Evolutionary conservation across 2,113 vertebrate genomes (phyloP).

Genomic region (Cygnus atratus): DNA sequence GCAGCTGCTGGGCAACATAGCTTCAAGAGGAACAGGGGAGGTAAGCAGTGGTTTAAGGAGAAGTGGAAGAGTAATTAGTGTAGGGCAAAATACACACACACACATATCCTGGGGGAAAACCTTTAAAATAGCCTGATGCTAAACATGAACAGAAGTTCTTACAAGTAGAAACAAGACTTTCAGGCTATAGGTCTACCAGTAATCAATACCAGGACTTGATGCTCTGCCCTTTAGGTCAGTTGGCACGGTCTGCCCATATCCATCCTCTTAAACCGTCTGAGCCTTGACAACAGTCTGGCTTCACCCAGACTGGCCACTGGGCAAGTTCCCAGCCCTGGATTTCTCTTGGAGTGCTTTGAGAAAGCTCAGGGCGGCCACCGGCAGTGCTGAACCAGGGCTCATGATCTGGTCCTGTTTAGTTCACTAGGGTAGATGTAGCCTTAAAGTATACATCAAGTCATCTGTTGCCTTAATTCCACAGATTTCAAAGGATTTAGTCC

Average conservation of each 20-base stretch:
- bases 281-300: background rate
- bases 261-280: background rate
- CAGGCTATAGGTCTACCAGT: background rate
- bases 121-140: background rate
- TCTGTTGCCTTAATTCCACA: conserved; percentile 56
- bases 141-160: background rate
- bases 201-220: background rate
- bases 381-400: background rate
- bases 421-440: background rate
- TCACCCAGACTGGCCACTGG: background rate
- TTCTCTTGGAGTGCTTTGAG: background rate
- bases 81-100: background rate
- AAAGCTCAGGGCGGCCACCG: accelerated
- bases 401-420: background rate
- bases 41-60: background rate
- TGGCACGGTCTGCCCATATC: background rate
- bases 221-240: background rate
- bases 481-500: conserved; percentile 55
- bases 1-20: background rate
- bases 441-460: conserved; percentile 22
- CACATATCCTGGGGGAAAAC: background rate
- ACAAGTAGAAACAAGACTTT: background rate
- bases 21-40: accelerated
- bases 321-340: background rate
- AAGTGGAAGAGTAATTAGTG: background rate